Base-by-base conservation (phyloP, 2,888 invertebrate genomes). In the Serrognathus titanus region DNA sequence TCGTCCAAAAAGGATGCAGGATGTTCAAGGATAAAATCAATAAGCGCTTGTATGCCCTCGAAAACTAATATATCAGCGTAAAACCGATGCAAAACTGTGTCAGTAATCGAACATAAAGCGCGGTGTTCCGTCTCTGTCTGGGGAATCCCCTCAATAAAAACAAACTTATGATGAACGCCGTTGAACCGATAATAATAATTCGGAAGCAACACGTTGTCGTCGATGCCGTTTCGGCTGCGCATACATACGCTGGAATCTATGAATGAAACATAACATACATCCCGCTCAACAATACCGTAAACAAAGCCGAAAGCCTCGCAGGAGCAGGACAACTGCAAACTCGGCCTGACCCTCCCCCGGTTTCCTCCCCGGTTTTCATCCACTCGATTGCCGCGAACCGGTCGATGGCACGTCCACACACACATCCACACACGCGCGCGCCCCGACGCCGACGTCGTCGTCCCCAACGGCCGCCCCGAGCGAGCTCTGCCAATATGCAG, bases 201-300 rank as follows among this genome's bases (percentile, higher is more conserved):
- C 55, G 49, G 57, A 59, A 67, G 69, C 69, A 70, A 70, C 70
- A 67, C 64, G 69, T 69, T 65, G 68, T 64, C 47, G 47, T 55
- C 59, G 61, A 61, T 64, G 62, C 48, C 61, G 61, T 61, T 62
- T 55, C 63, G 59, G 57, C 58, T 60, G 64, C 65, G 65, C 64
- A 60, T 63, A 49, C 38, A 38, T 49, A 13, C 24, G 24, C 24
- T 58, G 61, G 63, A 66, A 67, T 66, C 66, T 64, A 68, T 70
- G 70, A 70, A 70, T 70, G 70, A 66, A 70, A 69, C 68, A 66
- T 66, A 63, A 61, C 61, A 65, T 60, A 63, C 58, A 56, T 47
- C 56, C 58, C 52, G 43, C 51, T 51, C 55, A 52, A 50, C 46
- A 57, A 50, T 40, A 48, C 48, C 48, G 63, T 65, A 65, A 65